Evolutionary conservation across 2,797 vertebrate species (phyloP), one percentile per base, ranked within the genome.

Genomic region (Vespertilio murinus): DNA sequence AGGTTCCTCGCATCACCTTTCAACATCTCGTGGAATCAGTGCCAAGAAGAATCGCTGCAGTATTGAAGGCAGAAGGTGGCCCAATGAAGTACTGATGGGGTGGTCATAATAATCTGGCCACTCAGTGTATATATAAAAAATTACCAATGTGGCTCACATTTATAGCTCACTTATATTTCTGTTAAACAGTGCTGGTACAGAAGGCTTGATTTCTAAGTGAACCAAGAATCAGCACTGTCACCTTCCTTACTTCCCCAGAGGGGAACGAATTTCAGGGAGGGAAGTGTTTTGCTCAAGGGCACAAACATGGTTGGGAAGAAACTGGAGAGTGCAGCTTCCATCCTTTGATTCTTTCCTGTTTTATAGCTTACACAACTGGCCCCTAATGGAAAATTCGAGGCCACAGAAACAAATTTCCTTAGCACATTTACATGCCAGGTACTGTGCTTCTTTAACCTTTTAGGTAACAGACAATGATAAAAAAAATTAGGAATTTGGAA

Each of bases 381-480:
- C 22, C 2, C 30, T 84, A 74, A 79, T 79, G 45, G 56, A 83
- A 89, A 86, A 83, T 89, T 65, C 2, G 6, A 91, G 52, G 59
- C 17, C 45, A 59, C 38, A 81, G 40, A 83, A 59, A 49, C 42
- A 79, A 45, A 83, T 20, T 78, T 84, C 20, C 38, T 82, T 69
- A 25, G 40, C 38, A 56, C 40, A 70, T 17, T 74, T 88, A 42
- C 8, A 28, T 9, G 18, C 23, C 13, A 17, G 30, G 42, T 3
- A 30, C 8, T 28, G 33, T 80, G n/a, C 88, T 95, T 89, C 83
- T 91, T 83, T 90, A 61, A 65, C 16, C 8, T 78, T 69, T 81
- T 74, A 82, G 22, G 35, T 83, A 17, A 35, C 22, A 64, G 59
- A 20, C 30, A 88, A 80, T 77, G 77, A 78, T 65, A 40, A 22